Conservation (phyloP, 1,140 invertebrate species). For the Hermatobates lingyangjiaoensis region DNA sequence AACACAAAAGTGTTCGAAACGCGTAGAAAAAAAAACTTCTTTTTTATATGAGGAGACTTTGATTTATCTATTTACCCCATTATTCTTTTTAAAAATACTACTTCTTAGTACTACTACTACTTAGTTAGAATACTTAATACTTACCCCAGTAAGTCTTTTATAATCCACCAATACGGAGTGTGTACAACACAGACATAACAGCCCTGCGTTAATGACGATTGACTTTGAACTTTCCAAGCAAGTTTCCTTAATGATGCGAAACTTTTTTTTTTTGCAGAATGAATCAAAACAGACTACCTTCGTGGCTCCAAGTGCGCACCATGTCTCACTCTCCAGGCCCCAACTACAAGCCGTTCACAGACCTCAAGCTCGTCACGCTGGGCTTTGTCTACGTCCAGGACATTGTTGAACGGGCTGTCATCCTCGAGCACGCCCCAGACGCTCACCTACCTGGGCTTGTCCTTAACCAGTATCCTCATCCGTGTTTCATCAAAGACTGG, state of each 20-base stretch:
- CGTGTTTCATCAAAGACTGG: conserved; percentile 37
- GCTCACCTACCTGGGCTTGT: conserved; percentile 20
- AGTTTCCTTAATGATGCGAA: neutral
- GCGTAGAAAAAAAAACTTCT: too few relatives aligned
- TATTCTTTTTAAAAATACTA: neutral
- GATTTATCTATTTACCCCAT: too few relatives aligned
- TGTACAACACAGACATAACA: neutral
- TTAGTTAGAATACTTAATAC: neutral
- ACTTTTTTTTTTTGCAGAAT: neutral
- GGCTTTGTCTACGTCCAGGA: conserved; percentile 41
- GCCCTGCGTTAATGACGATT: neutral
- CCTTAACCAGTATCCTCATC: conserved; percentile 37
- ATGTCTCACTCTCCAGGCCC: neutral
- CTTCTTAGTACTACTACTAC: neutral
- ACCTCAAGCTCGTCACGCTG: conserved; percentile 19
- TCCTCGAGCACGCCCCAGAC: conserved; percentile 27
- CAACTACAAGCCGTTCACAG: neutral
- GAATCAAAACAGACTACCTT: neutral
- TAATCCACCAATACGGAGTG: neutral
- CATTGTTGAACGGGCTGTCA: conserved; percentile 35
- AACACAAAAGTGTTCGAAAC: too few relatives aligned
- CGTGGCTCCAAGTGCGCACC: neutral
- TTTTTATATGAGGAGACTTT: too few relatives aligned
- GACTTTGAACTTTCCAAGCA: neutral
- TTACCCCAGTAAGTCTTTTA: neutral